Evolutionary conservation across 2,113 vertebrate genomes (phyloP).

Genomic region (Bagarius yarrelli): DNA sequence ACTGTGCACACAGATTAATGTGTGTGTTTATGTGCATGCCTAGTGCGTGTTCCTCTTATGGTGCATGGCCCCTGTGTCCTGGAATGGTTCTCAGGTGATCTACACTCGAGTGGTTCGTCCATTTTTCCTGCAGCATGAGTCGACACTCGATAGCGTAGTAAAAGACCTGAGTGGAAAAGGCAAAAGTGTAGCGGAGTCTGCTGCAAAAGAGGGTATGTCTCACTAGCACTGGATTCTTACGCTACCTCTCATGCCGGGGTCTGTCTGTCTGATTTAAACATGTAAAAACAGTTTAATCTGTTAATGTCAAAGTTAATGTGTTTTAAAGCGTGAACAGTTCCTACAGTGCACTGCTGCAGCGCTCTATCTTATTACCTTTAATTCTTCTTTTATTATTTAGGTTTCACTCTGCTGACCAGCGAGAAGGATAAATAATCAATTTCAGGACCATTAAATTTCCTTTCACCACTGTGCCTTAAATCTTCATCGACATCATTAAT

Average conservation of each 20-base stretch:
- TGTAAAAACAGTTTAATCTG: too few species aligned
- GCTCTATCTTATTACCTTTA: neutral
- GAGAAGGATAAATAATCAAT: conserved; percentile 11
- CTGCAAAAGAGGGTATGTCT: conserved; percentile 80
- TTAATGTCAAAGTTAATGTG: too few species aligned
- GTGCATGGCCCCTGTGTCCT: conserved; percentile 91
- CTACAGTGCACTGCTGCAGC: neutral
- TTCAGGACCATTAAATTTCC: neutral
- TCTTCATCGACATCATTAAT: neutral
- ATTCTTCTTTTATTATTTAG: conserved; percentile 1
- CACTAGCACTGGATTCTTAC: neutral
- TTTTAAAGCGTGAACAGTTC: neutral
- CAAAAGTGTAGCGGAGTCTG: conserved; percentile 65
- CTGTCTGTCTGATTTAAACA: too few species aligned
- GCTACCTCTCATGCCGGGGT: too few species aligned
- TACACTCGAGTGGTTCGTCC: conserved; percentile 81
- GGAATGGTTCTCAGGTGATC: conserved; percentile 88
- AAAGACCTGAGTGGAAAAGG: conserved; percentile 74
- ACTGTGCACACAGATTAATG: neutral
- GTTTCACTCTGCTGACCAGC: conserved; percentile 24
- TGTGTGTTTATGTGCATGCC: neutral
- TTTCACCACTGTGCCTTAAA: conserved; percentile 12
- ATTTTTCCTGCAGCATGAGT: conserved; percentile 85
- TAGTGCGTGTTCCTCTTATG: conserved; percentile 95
- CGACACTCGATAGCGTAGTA: conserved; percentile 74